A percentile compares a stretch with the other conserved stretches of the same genome.
Evolutionary conservation across 2,113 vertebrate genomes (phyloP).

Genomic region (Ranitomeya variabilis): DNA sequence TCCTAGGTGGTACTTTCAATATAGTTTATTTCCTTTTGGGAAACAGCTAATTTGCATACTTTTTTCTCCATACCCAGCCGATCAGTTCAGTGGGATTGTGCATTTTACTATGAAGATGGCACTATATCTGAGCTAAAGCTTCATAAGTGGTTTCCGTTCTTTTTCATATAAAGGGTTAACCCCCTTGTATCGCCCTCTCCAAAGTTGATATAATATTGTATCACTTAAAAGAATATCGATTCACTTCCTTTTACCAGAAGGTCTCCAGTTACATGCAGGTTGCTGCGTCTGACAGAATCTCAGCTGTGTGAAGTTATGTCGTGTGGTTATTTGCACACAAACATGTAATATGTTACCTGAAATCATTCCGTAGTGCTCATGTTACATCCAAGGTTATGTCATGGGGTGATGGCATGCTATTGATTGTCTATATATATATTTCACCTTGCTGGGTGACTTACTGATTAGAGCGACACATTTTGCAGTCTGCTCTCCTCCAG

Average conservation of each 20-base stretch:
- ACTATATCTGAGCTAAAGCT: neutral
- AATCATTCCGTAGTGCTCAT: slow-evolving; percentile 50
- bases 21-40: no score
- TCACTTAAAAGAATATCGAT: slow-evolving; percentile 59
- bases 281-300: slow-evolving; percentile 7
- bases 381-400: slow-evolving; percentile 55
- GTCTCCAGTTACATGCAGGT: slow-evolving; percentile 53
- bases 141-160: neutral
- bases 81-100: no score
- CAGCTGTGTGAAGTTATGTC: slow-evolving; percentile 14
- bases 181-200: slow-evolving; percentile 24
- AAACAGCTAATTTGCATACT: no score
- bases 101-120: no score
- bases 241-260: slow-evolving; percentile 45
- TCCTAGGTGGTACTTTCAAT: no score
- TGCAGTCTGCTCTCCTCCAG: slow-evolving; percentile 44
- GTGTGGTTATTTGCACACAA: slow-evolving; percentile 59
- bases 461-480: slow-evolving; percentile 69
- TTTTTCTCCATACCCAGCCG: no score
- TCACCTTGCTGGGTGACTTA: slow-evolving; percentile 68
- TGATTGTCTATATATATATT: slow-evolving; percentile 73
- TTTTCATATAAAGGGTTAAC: neutral
- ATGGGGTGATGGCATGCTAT: slow-evolving; percentile 66
- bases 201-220: slow-evolving; percentile 53
- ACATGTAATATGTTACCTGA: slow-evolving; percentile 19